These are phyloP conservation scores for Latrodectus geometricus DNA, from an alignment of 1,140 invertebrate genomes.

Conservation along the genomic window DNA sequence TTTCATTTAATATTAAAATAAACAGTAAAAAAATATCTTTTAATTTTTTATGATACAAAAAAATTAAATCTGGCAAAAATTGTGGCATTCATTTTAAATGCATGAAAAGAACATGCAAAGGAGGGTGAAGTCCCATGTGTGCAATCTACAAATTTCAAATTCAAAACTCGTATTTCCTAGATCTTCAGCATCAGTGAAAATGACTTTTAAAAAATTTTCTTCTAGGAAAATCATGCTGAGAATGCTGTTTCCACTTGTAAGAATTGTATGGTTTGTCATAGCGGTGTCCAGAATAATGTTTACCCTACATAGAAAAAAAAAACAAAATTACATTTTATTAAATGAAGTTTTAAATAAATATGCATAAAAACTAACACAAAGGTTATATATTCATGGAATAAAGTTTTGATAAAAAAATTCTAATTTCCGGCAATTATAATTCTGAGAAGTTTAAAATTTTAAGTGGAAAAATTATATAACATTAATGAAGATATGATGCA, in stretches of 20 bases:
- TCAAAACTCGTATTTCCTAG: background rate
- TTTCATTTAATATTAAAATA: no score
- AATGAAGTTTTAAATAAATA: background rate
- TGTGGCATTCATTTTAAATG: no score
- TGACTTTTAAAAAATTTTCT: constrained; percentile 30
- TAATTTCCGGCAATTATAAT: background rate
- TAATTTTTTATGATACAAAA: no score
- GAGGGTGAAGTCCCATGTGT: no score
- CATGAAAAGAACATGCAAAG: no score
- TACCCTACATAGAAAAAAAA: constrained; percentile 7
- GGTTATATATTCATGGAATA: no score
- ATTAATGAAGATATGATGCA: background rate
- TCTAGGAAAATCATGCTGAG: background rate
- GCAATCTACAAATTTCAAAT: no score
- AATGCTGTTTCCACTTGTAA: constrained; percentile 34
- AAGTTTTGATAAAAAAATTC: background rate
- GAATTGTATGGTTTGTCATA: constrained; percentile 29
- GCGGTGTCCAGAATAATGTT: constrained; percentile 3
- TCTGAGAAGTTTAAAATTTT: background rate
- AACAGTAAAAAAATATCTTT: no score
- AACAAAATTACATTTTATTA: background rate
- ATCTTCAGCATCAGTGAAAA: constrained; percentile 21
- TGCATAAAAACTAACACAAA: no score
- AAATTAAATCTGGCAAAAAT: no score
- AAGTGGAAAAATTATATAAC: background rate